Evolutionary conservation across 2,888 invertebrate species (phyloP).

Genomic region (Lumbricus terrestris): DNA sequence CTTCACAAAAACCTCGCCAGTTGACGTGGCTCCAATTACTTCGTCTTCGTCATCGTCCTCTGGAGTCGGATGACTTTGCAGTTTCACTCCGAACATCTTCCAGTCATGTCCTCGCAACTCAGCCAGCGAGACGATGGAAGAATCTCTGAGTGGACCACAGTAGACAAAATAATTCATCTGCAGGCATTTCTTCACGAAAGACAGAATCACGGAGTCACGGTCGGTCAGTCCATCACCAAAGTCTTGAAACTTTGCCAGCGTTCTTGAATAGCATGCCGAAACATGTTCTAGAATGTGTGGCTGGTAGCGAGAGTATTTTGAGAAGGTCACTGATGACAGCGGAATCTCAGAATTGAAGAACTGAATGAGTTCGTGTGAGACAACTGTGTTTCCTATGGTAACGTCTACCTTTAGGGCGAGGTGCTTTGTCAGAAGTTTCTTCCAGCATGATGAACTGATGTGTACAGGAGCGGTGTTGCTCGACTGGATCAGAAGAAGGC

Average conservation of each 20-base stretch:
- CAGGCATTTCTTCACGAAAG: background rate
- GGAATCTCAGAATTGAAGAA: constrained; percentile 3
- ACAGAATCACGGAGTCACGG: background rate
- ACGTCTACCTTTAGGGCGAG: background rate
- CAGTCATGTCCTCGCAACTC: background rate
- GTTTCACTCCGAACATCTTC: background rate
- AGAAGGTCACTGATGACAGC: background rate
- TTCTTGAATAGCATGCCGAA: background rate
- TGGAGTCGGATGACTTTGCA: background rate
- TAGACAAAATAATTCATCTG: background rate
- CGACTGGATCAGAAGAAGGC: background rate
- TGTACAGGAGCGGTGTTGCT: background rate
- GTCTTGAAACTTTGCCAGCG: background rate
- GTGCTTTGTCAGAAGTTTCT: background rate
- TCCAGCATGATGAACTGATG: background rate
- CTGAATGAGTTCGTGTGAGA: background rate
- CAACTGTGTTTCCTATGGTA: background rate
- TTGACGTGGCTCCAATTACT: background rate
- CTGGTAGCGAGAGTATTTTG: background rate
- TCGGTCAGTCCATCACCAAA: background rate
- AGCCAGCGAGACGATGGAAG: background rate
- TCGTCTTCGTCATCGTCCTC: background rate
- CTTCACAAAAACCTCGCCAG: background rate
- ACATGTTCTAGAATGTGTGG: background rate
- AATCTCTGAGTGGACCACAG: background rate